Evolutionary conservation across 1,140 invertebrate species (phyloP), one percentile per base, ranked within the genome.

Genomic region (Eupeodes corollae): DNA sequence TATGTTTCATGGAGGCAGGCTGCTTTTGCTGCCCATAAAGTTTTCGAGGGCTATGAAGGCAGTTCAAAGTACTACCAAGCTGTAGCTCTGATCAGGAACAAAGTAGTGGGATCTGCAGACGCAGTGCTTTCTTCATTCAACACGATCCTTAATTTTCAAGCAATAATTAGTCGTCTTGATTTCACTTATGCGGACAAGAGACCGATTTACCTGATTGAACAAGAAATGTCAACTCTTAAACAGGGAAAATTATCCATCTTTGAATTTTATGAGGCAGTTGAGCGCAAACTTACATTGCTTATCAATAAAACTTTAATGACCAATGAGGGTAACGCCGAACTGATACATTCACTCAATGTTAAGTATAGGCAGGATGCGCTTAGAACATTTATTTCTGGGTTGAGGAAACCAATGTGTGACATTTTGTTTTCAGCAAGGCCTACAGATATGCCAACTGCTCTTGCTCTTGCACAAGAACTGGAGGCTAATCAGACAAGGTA

Each of bases 301-400:
- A 45, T 26, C 9, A 45, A 45, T 33, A 45, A 45, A 45, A 35
- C 15, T 13, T 34, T 12, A 6, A 45, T 45, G 43, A 33, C 8
- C 8, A 15, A 45, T 18, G 15, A 16, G 5, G 40, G 30, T 14
- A 21, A 21, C 5, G 15, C 6, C n/a, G 43, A 26, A 5, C 8
- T 26, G 8, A 26, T 19, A 2, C 5, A 9, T 2, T 31, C 30
- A 12, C 26, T 45, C 8, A 33, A 33, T 14, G 13, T 16, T 2
- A 33, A 45, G n/a, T 31, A 31, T 15, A 33, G 26, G 15, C 21
- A 18, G 2, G 32, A 45, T 12, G 43, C 43, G 3, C 43, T 45
- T 12, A 21, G 43, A 9, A 26, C 11, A 14, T 34, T 34, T 3
- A 33, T 33, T 13, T 16, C 43, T n/a, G 21, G 21, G 21, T 26